Evolutionary conservation across 2,888 invertebrate species (phyloP).

Genomic region (Tineola bisselliella): DNA sequence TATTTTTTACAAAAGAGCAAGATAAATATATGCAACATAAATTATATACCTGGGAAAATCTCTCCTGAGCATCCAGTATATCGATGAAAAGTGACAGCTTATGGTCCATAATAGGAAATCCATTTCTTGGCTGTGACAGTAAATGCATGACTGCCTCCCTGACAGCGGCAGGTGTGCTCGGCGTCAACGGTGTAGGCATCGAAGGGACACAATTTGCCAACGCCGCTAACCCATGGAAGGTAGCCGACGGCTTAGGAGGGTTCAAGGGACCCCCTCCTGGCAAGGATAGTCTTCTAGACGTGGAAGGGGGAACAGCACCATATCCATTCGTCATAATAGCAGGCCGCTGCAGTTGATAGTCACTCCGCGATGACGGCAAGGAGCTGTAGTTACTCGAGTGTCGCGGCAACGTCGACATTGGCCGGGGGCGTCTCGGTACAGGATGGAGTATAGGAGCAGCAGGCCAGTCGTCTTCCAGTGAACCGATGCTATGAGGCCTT

Average conservation of each 20-base stretch:
- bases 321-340: slow-evolving; percentile 62
- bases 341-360: slow-evolving; percentile 69
- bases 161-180: slow-evolving; percentile 71
- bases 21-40: not conserved
- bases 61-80: slow-evolving; percentile 83
- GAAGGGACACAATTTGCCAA: slow-evolving; percentile 33
- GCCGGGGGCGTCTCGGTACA: slow-evolving; percentile 53
- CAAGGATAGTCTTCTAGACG: slow-evolving; percentile 62
- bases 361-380: slow-evolving; percentile 70
- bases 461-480: slow-evolving; percentile 51
- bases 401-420: slow-evolving; percentile 52
- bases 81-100: slow-evolving; percentile 82
- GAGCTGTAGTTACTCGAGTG: slow-evolving; percentile 51
- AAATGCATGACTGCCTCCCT: slow-evolving; percentile 76
- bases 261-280: slow-evolving; percentile 59
- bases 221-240: slow-evolving; percentile 67
- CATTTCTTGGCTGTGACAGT: slow-evolving; percentile 75
- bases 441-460: slow-evolving; percentile 62
- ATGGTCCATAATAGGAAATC: slow-evolving; percentile 80
- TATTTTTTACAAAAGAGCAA: not conserved
- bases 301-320: slow-evolving; percentile 59
- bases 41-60: slow-evolving; percentile 76
- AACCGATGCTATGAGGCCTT: slow-evolving; percentile 73
- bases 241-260: slow-evolving; percentile 70
- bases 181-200: slow-evolving; percentile 49